Evolutionary conservation across 2,888 invertebrate species (phyloP).

Genomic region (Unio delphinus): DNA sequence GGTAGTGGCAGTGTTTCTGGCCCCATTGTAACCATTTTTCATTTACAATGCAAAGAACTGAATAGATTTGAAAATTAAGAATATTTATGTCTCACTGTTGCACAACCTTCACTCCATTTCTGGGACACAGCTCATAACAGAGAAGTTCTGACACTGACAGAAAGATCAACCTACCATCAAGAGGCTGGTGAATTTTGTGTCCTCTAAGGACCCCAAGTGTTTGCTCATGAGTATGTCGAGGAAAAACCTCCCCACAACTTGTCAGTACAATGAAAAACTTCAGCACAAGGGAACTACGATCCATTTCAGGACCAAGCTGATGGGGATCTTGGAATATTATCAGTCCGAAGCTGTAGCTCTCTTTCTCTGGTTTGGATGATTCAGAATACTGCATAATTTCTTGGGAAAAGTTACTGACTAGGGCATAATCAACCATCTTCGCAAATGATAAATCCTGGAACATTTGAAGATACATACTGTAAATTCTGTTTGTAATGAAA

Average conservation of each 20-base stretch:
- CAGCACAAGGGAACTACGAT: slow-evolving; percentile 72
- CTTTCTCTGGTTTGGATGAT: slow-evolving; percentile 74
- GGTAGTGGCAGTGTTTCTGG: too few relatives aligned
- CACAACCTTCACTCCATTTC: too few relatives aligned
- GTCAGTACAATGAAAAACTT: slow-evolving; percentile 79
- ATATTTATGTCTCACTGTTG: too few relatives aligned
- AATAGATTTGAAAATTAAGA: too few relatives aligned
- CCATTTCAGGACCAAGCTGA: slow-evolving; percentile 16
- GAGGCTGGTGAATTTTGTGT: too few relatives aligned
- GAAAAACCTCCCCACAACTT: slow-evolving; percentile 69
- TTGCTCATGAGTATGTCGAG: slow-evolving; percentile 73
- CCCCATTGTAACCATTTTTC: too few relatives aligned
- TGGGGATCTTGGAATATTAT: slow-evolving; percentile 76
- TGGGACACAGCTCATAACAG: too few relatives aligned
- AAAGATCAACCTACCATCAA: too few relatives aligned
- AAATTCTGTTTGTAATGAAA: background rate
- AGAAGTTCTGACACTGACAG: too few relatives aligned
- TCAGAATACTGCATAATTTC: slow-evolving; percentile 66
- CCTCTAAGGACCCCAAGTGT: slow-evolving; percentile 76
- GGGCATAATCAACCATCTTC: slow-evolving; percentile 77
- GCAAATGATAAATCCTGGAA: slow-evolving; percentile 43
- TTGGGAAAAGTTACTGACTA: slow-evolving; percentile 75
- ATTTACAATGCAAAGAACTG: too few relatives aligned
- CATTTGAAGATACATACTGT: background rate
- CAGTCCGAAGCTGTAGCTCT: slow-evolving; percentile 80